Evolutionary conservation across 2,113 vertebrate genomes (phyloP), one percentile per base, ranked within the genome.

Genomic region (Notarius lentiginosus): DNA sequence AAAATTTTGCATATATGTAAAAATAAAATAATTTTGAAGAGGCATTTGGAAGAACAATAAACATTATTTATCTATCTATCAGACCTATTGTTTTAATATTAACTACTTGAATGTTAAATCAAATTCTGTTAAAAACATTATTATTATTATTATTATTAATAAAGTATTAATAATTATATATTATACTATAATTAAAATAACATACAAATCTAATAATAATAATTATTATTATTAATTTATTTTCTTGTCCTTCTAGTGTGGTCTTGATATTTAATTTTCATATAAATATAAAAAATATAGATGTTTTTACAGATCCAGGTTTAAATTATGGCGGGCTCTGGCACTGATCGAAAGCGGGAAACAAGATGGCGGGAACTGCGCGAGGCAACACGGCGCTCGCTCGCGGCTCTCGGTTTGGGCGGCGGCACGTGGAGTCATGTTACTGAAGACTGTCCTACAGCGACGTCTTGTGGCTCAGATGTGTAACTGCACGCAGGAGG

Each of bases 361-460:
- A 90, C 88, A 91, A 89, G 90, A 91, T 89, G 90, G 90, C 87
- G 90, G 88, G 63, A 82, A 83, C n/a, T 77, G 41, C 53, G 60
- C 73, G 61, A 82, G 80, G 61, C 53, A 70, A 79, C 70, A 49
- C 55, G 30, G 56, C 22, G 24, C 34, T 27, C 7, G 41, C 22
- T 27, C 7, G 41, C 22, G 4, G 58, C 72, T 85, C 55, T n/a
- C 82, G 55, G 82, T 88, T 18, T 30, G 80, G 87, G 87, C 80
- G 63, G 87, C 80, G 86, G 41, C 75, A 77, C 51, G 68, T 49
- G 30, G 66, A 81, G 24, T 1, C 49, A 41, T 63, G 80, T 18
- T 83, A 49, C 3, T 58, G 14, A 76, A 84, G 7, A 10, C 56
- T 55, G 79, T 79, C n/a, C 30, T 83, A 56, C 83, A 89, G 87